A percentile compares a stretch with the other conserved stretches of the same genome.
These are phyloP conservation scores for Hypotaenidia philippensis DNA, from an alignment of 2,797 vertebrate species.

Conservation along the genomic window DNA sequence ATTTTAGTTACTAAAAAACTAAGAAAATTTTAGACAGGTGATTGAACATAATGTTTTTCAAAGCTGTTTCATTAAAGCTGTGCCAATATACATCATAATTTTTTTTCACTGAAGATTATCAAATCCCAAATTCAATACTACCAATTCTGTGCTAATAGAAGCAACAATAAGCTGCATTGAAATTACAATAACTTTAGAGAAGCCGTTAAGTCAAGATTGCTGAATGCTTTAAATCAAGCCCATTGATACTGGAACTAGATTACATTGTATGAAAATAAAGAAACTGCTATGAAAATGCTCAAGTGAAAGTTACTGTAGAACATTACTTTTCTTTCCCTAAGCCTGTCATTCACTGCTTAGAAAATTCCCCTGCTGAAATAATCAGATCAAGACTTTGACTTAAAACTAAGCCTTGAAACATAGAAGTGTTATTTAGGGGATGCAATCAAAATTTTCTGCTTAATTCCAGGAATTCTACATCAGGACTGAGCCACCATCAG, in stretches of 20 bases:
- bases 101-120: neutral
- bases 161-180: neutral
- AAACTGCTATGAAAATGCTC: neutral
- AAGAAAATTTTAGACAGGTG: neutral
- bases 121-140: neutral
- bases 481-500: neutral
- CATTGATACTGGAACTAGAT: neutral
- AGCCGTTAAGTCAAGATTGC: neutral
- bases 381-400: neutral
- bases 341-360: neutral
- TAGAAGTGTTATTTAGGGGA: neutral
- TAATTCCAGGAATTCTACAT: neutral
- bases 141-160: neutral
- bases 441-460: neutral
- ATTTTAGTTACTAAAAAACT: neutral
- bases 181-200: neutral
- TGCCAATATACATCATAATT: neutral
- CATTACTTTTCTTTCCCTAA: neutral
- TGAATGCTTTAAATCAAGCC: neutral
- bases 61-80: neutral
- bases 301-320: neutral
- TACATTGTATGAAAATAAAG: neutral
- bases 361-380: neutral
- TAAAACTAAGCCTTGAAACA: neutral
- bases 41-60: neutral